These are phyloP conservation scores for Oryctolagus cuniculus DNA, from an alignment of 2,113 vertebrate species.

Conservation along the genomic window DNA sequence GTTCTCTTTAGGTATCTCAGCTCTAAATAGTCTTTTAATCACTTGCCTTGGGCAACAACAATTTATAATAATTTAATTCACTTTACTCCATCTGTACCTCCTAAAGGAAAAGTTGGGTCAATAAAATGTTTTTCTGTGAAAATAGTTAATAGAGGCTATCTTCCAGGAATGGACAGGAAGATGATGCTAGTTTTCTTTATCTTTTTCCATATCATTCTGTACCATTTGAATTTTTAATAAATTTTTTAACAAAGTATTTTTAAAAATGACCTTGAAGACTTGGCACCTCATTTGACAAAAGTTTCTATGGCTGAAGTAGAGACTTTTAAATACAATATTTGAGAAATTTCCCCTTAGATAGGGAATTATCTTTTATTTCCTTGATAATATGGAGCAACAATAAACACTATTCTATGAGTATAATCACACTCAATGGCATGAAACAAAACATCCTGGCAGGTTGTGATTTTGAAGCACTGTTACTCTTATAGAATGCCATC, in stretches of 20 bases:
- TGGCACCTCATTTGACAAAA: constrained; percentile 19
- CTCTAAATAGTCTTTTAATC: constrained; percentile 60
- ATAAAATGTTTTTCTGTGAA: constrained; percentile 9
- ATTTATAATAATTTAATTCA: constrained; percentile 65
- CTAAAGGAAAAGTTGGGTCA: constrained; percentile 42
- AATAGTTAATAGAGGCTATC: not conserved
- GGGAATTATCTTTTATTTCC: not conserved
- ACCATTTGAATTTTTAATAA: constrained; percentile 38
- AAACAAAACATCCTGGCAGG: constrained; percentile 72
- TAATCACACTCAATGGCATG: not conserved
- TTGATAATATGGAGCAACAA: constrained; percentile 30
- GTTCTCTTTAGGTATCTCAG: constrained; percentile 4
- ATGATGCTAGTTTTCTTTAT: not conserved
- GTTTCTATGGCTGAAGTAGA: not conserved
- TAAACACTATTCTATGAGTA: not conserved
- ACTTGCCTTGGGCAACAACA: constrained; percentile 42
- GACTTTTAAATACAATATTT: not conserved
- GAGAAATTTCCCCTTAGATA: not conserved
- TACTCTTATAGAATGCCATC: constrained; percentile 82
- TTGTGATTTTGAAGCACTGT: constrained; percentile 77
- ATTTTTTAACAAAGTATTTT: constrained; percentile 44
- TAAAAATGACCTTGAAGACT: constrained; percentile 32
- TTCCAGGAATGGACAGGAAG: not conserved
- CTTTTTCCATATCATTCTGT: not conserved
- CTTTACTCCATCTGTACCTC: constrained; percentile 42